A percentile compares a stretch with the other conserved stretches of the same genome.
These are phyloP conservation scores for Falco novaeseelandiae DNA, from an alignment of 2,797 vertebrate genomes.

Conservation along the genomic window DNA sequence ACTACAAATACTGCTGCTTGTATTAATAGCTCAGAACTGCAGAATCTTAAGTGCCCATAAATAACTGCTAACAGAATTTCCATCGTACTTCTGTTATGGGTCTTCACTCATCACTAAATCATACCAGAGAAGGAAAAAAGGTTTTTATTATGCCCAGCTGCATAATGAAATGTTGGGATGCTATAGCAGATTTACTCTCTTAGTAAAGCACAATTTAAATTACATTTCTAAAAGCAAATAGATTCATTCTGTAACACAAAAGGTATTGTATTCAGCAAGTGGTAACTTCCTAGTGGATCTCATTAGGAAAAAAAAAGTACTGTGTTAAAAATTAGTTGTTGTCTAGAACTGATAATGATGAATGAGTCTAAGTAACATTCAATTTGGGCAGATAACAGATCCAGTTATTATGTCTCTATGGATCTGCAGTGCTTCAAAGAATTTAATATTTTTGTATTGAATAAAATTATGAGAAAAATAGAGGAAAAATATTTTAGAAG, in stretches of 20 bases:
- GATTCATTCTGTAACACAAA: not conserved
- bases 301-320: not conserved
- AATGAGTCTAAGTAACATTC: not conserved
- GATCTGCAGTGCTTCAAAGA: not conserved
- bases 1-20: not conserved
- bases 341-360: not conserved
- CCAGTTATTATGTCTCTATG: not conserved
- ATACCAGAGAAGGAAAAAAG: not conserved
- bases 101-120: not conserved
- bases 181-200: not conserved
- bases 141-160: not conserved
- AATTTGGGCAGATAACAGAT: not conserved
- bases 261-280: not conserved
- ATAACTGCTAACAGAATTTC: not conserved
- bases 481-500: not conserved
- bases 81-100: not conserved
- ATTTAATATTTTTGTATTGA: not conserved
- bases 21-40: not conserved
- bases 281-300: not conserved
- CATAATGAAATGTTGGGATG: not conserved
- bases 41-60: not conserved
- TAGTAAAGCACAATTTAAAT: not conserved
- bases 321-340: not conserved
- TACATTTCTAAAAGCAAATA: not conserved
- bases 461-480: not conserved